Evolutionary conservation across 2,888 invertebrate species (phyloP), one percentile per base, ranked within the genome.

Genomic region (Laothoe populi): DNA sequence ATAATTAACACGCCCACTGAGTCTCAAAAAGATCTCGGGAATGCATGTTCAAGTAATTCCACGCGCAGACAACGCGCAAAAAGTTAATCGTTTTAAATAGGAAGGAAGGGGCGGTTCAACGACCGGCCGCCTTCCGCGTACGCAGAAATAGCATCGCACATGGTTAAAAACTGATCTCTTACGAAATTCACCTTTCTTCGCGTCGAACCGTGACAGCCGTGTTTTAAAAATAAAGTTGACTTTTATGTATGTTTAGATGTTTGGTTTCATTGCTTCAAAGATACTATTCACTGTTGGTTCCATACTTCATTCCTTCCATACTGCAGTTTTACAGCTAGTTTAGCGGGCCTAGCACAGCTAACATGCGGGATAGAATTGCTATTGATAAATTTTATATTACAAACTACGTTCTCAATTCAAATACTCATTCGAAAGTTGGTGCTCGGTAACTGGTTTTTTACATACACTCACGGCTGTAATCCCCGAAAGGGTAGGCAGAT

Each of bases 41-140:
- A 57, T 19, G 21, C 40, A 19, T 53, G 26, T 13, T 40, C 16
- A 11, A 40, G 38, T 49, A 60, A 40, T 42, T n/a, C 26, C 38
- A 48, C 16, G 24, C 60, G 61, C 64, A 64, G 57, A 13, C 44
- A 31, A 60, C 63, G 49, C 63, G 69, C 61, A 73, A 72, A 70
- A 75, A 73, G 68, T 67, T 73, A 69, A 78, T 76, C 69, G 72
- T 70, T 71, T 67, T 70, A 69, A 72, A 76, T 75, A 79, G 74
- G 74, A 71, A 70, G 69, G 66, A 74, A 71, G 66, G 68, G 64
- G 60, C 61, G 65, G 87, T 81, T 84, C 87, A 70, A 67, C 75
- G 83, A 83, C 87, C 87, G 79, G 68, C 66, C 63, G 66, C 77
- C 84, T 86, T 87, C 87, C 86, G 85, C 71, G 72, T 73, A 73